A percentile compares a stretch with the other conserved stretches of the same genome.
These are phyloP conservation scores for Acinonyx jubatus DNA, from an alignment of 2,113 vertebrate species.

Conservation along the genomic window DNA sequence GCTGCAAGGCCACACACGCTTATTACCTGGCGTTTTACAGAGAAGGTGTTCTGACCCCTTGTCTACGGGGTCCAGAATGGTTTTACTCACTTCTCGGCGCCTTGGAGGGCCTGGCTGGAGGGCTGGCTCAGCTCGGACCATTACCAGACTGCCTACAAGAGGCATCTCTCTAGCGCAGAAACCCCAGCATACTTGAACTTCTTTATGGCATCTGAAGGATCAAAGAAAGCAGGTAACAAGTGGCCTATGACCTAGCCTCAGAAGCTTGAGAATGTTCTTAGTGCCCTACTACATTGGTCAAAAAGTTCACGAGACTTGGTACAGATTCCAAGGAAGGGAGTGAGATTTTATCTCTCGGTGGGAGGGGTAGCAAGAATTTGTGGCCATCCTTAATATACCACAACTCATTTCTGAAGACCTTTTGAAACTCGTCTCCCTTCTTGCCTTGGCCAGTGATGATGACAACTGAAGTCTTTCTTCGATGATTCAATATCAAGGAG, in stretches of 20 bases:
- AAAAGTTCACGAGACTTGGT: neutral
- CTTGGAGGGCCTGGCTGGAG: neutral
- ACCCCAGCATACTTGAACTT: neutral
- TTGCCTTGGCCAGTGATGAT: neutral
- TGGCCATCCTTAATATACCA: neutral
- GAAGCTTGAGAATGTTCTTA: neutral
- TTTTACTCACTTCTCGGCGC: neutral
- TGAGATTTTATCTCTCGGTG: neutral
- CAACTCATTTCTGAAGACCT: neutral
- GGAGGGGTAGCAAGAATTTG: neutral
- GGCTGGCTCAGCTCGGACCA: neutral
- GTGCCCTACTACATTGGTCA: neutral
- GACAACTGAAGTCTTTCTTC: neutral
- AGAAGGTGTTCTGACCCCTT: neutral
- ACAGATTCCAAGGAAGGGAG: neutral
- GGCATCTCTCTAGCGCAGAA: neutral
- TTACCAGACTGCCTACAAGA: neutral
- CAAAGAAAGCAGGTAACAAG: neutral
- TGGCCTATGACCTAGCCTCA: neutral
- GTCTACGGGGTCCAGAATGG: neutral
- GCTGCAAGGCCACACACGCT: neutral
- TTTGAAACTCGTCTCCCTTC: neutral
- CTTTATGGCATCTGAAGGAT: neutral
- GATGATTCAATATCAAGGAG: neutral
- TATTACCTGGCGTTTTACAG: neutral